A percentile compares a stretch with the other conserved stretches of the same genome.
phyloP scores from a whole-genome alignment of 2,113 vertebrate species.

The Rhynchomys soricoides region DNA sequence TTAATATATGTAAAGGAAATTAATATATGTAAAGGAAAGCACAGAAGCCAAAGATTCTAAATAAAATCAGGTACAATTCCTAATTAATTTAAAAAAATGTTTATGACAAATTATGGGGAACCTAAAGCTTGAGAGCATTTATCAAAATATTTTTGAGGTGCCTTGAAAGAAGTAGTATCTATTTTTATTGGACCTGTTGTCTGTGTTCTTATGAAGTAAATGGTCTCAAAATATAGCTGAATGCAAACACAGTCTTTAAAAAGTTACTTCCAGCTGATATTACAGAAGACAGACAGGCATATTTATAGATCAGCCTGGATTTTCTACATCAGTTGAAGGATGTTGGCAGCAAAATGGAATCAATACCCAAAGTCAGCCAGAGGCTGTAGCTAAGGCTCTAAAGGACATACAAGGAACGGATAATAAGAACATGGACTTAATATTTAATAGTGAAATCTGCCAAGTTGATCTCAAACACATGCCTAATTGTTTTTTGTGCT shows the following conservation, averaged over 20 bases:
- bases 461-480: constrained; percentile 46
- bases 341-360: constrained; percentile 74
- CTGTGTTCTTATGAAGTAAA: constrained; percentile 20
- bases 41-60: neutral
- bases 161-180: neutral
- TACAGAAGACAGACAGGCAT: constrained; percentile 52
- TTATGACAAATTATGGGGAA: neutral
- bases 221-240: constrained; percentile 33
- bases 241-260: constrained; percentile 56
- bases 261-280: constrained; percentile 48
- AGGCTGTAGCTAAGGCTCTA: constrained; percentile 51
- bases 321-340: constrained; percentile 69
- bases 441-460: constrained; percentile 47
- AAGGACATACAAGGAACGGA: constrained; percentile 54
- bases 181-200: neutral
- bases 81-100: neutral
- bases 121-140: neutral
- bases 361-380: constrained; percentile 73
- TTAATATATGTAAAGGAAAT: neutral
- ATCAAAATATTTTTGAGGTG: neutral
- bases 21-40: neutral
- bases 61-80: neutral
- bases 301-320: constrained; percentile 74
- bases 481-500: constrained; percentile 60
- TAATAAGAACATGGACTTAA: constrained; percentile 49